phyloP scores from a whole-genome alignment of 2,113 vertebrate genomes.

The Heterotis niloticus region DNA sequence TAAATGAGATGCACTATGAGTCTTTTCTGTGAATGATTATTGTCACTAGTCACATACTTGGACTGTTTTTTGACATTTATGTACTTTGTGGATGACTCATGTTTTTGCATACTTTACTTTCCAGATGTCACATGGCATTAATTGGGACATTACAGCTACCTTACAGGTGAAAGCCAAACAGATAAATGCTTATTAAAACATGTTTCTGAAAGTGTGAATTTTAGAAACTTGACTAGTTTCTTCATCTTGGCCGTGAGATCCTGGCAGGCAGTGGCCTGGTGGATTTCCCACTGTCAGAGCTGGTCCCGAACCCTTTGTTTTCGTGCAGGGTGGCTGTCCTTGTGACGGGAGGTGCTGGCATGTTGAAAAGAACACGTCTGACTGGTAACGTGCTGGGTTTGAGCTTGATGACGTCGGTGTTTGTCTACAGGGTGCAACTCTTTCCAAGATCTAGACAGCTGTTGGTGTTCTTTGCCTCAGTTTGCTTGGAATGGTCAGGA shows the following conservation, averaged over 20 bases:
- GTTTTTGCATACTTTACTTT: not conserved
- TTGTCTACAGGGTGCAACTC: not conserved
- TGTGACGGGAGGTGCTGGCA: not conserved
- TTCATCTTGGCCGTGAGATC: not conserved
- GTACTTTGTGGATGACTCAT: not conserved
- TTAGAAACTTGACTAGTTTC: not conserved
- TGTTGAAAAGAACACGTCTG: slow-evolving; percentile 16
- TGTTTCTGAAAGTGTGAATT: not conserved
- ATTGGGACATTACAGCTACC: not conserved
- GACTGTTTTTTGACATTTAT: not conserved
- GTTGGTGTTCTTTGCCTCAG: not conserved
- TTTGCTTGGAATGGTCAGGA: not conserved
- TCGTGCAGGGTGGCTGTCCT: not conserved
- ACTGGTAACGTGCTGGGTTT: not conserved
- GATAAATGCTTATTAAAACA: not conserved
- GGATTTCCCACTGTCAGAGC: not conserved
- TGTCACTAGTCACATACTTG: not conserved
- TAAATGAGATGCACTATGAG: not conserved
- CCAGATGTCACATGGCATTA: not conserved
- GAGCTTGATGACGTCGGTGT: not conserved
- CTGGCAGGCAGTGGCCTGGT: too few relatives aligned
- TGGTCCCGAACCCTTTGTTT: not conserved
- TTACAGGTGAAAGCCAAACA: not conserved
- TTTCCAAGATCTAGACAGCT: not conserved
- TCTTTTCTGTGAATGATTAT: not conserved